Conservation (phyloP, 2,797 vertebrate genomes). For the Sebastes nivosus region DNA sequence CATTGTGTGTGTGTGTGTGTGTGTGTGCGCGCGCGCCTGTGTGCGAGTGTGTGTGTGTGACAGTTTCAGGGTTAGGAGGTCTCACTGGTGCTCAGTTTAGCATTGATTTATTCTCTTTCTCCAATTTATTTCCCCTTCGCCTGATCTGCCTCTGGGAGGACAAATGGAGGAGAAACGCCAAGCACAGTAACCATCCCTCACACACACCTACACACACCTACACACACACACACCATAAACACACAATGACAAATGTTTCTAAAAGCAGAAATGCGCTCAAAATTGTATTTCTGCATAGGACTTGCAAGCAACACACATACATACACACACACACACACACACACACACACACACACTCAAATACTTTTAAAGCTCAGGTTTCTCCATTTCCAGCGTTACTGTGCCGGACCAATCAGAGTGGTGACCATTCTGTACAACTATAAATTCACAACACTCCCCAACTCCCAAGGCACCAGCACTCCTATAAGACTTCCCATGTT, state of each 20-base stretch:
- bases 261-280: conserved; percentile 31
- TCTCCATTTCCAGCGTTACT: conserved; percentile 24
- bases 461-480: conserved; percentile 64
- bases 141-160: conserved; percentile 80
- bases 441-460: conserved; percentile 64
- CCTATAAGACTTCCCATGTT: conserved; percentile 74
- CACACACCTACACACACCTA: not conserved
- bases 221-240: conserved; percentile 14
- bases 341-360: not conserved
- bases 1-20: not conserved
- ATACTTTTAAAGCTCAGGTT: conserved; percentile 15
- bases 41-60: conserved; percentile 47
- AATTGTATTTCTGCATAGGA: conserved; percentile 43
- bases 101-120: conserved; percentile 84
- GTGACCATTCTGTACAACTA: conserved; percentile 56
- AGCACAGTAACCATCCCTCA: conserved; percentile 57
- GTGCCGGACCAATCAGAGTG: conserved; percentile 48
- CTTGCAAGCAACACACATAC: not conserved
- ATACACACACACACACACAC: conserved; percentile 3
- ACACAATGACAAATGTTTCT: conserved; percentile 46
- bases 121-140: conserved; percentile 79
- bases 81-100: conserved; percentile 80
- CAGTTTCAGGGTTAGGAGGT: conserved; percentile 76
- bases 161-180: conserved; percentile 80
- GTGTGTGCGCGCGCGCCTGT: conserved; percentile 4